Evolutionary conservation across 2,797 vertebrate species (phyloP).

Genomic region (Mormyrops boulengeri): DNA sequence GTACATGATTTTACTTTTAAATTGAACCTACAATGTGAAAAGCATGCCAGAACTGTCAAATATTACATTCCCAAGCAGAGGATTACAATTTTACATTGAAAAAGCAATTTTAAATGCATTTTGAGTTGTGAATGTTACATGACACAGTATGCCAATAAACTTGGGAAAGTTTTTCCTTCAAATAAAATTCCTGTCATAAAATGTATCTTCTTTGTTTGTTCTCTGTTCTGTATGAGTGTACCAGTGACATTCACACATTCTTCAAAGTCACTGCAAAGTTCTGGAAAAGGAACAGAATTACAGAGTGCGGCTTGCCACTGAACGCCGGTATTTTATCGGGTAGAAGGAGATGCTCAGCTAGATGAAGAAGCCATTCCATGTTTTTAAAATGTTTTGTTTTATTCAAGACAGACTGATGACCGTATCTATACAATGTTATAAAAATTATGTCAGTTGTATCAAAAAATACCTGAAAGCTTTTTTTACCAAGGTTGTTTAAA

Average conservation of each 20-base stretch:
- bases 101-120: background rate
- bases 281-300: background rate
- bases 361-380: background rate
- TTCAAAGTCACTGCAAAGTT: background rate
- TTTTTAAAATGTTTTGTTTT: background rate
- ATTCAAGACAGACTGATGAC: background rate
- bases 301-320: background rate
- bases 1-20: background rate
- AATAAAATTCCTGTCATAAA: background rate
- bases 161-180: background rate
- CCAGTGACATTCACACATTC: background rate
- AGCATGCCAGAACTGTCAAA: background rate
- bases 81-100: slow-evolving; percentile 1
- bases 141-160: background rate
- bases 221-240: background rate
- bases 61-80: background rate
- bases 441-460: background rate
- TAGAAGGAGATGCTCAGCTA: background rate
- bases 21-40: background rate
- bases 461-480: background rate
- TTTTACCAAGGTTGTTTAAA: background rate
- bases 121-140: background rate
- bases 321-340: background rate
- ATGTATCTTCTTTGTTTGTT: background rate
- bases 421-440: background rate